Base-by-base conservation (phyloP, 2,888 invertebrate species). In the Lucinisca nassula region DNA sequence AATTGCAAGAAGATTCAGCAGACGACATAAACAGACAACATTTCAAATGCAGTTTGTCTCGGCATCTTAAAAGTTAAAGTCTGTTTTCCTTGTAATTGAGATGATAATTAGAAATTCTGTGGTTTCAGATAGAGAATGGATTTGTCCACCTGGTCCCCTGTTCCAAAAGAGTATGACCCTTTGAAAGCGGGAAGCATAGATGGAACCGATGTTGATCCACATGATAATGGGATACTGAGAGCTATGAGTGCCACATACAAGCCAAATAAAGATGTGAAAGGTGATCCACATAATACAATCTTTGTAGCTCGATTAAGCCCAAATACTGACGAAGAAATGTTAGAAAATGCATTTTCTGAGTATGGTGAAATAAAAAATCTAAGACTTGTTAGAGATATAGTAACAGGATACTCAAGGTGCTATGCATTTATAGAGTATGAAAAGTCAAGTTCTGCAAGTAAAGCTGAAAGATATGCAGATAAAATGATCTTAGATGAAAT, bases 381-480 rank as follows among this genome's bases (percentile, higher is more conserved):
- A 95, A 96, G 97, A 81, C 93, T 98, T 80, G 97, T 98, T 3
- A 97, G 97, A 92, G 98, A 98, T 94, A 97, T 98, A 75, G 98
- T 98, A 0, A 98, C 98, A 0, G 98, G 98, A 0, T 97, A 97
- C 93, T 98, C 98, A 0, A 98, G 98, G 95, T 97, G 98, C 79
- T 98, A 98, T 95, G 98, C 98, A 0, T 98, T 98, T 96, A 97
- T 98, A n/a, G 98, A 98, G 96, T 98, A 97, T 96, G 97, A 97
- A 90, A 97, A 97, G 35, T 96, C 97, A 89, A 96, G 96, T 21
- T 97, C 97, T 79, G 97, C 98, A 8, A 97, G 97, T 82, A 97
- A 97, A 88, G 98, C 98, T 0, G 96, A 97, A 67, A 96, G 97
- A 77, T 97, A 97, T 82, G 97, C 97, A 93, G 97, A 97, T 91